phyloP scores from a whole-genome alignment of 2,797 vertebrate species.

The Adelosebastes latens region DNA sequence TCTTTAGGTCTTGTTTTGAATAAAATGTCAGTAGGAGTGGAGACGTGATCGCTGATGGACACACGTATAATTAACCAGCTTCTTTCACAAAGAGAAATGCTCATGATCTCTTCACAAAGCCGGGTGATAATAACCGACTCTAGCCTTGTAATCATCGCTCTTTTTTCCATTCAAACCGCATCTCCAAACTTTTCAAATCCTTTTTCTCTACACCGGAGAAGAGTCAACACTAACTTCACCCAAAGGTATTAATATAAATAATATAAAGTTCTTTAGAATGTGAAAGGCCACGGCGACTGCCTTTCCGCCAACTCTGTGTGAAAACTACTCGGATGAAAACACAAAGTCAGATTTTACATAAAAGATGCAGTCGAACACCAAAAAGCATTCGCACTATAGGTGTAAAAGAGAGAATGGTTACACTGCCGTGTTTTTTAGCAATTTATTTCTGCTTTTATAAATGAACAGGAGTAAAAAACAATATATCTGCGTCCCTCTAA shows the following conservation, averaged over 20 bases:
- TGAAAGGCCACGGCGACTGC: neutral
- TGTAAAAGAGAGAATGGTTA: neutral
- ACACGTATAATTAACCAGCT: neutral
- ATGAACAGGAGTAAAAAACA: neutral
- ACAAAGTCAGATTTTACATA: neutral
- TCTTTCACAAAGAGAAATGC: neutral
- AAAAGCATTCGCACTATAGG: neutral
- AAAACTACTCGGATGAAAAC: neutral
- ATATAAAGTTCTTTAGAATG: neutral
- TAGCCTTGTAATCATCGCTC: neutral
- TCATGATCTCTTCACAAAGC: neutral
- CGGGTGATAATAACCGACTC: neutral
- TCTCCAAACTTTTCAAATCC: neutral
- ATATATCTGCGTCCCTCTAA: neutral
- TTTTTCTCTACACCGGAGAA: neutral
- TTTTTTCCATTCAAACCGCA: neutral
- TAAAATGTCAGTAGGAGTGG: neutral
- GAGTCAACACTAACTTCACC: neutral
- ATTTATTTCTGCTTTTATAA: neutral
- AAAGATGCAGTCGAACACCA: neutral
- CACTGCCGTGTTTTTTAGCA: neutral
- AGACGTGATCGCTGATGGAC: neutral
- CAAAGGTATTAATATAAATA: neutral
- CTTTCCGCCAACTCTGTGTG: neutral
- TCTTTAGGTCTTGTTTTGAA: neutral